Evolutionary conservation across 1,140 invertebrate genomes (phyloP).

Genomic region (Leptinotarsa defecta): DNA sequence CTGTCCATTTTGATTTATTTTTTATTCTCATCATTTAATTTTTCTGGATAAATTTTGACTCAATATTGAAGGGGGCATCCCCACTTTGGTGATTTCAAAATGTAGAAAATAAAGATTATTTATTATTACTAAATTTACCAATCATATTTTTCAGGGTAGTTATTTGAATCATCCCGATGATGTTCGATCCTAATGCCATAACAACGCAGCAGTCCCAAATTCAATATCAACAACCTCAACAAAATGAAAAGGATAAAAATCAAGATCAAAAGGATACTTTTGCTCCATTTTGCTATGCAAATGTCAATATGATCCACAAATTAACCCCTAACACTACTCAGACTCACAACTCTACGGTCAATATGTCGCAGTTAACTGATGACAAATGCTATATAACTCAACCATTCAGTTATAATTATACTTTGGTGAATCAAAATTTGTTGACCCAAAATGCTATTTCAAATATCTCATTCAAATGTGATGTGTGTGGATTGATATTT

Average conservation of each 20-base stretch:
- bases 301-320: constrained; percentile 70
- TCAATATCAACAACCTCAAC: constrained; percentile 47
- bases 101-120: no score
- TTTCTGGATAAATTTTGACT: no score
- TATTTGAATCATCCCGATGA: constrained; percentile 31
- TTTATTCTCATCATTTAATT: no score
- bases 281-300: constrained; percentile 70
- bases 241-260: constrained; percentile 47
- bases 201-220: constrained; percentile 53
- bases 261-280: constrained; percentile 59
- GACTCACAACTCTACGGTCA: constrained; percentile 62
- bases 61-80: no score
- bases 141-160: neutral
- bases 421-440: constrained; percentile 64
- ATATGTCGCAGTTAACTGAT: constrained; percentile 66
- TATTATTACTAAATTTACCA: neutral
- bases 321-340: constrained; percentile 59
- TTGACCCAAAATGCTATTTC: constrained; percentile 71
- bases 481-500: constrained; percentile 82
- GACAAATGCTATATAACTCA: constrained; percentile 74
- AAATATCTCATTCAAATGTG: constrained; percentile 83
- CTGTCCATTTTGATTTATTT: no score
- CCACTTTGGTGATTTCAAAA: no score
- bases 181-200: constrained; percentile 56
- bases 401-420: constrained; percentile 72